These are phyloP conservation scores for Cololabis saira DNA, from an alignment of 2,113 vertebrate genomes.

Conservation along the genomic window DNA sequence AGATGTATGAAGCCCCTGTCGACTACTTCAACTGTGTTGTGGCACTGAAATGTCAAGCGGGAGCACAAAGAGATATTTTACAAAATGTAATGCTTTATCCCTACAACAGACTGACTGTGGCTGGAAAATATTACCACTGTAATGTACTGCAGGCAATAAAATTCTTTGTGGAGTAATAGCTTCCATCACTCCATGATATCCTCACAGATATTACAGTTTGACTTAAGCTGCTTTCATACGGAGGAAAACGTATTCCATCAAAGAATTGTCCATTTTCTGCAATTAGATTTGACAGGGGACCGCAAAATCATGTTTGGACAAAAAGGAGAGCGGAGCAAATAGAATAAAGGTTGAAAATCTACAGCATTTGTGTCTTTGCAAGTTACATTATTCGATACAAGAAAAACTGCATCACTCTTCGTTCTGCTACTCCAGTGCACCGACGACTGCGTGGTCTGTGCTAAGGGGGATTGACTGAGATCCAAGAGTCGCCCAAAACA, in stretches of 20 bases:
- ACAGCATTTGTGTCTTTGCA: slow-evolving; percentile 4
- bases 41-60: slow-evolving; percentile 34
- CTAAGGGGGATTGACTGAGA: slow-evolving; percentile 55
- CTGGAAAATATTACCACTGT: slow-evolving; percentile 31
- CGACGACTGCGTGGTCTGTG: slow-evolving; percentile 43
- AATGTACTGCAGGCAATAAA: slow-evolving; percentile 42
- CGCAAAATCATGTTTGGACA: slow-evolving; percentile 10
- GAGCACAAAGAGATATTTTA: slow-evolving; percentile 32
- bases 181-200: slow-evolving; percentile 31
- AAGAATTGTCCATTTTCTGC: slow-evolving; percentile 18
- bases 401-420: slow-evolving; percentile 13
- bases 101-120: slow-evolving; percentile 11
- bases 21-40: slow-evolving; percentile 15
- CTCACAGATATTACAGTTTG: slow-evolving; percentile 24
- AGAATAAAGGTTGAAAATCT: slow-evolving; percentile 9
- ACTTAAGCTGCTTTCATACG: slow-evolving; percentile 27
- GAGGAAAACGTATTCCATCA: slow-evolving; percentile 17
- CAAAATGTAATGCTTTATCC: slow-evolving; percentile 12
- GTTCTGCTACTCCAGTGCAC: slow-evolving; percentile 20
- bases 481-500: slow-evolving; percentile 49
- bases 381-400: slow-evolving; percentile 18
- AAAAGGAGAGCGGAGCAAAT: slow-evolving; percentile 12
- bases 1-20: slow-evolving; percentile 10
- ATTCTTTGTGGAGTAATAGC: slow-evolving; percentile 31
- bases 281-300: slow-evolving; percentile 32